Base-by-base conservation (phyloP, 2,797 vertebrate species). In the Gallirallus australis region DNA sequence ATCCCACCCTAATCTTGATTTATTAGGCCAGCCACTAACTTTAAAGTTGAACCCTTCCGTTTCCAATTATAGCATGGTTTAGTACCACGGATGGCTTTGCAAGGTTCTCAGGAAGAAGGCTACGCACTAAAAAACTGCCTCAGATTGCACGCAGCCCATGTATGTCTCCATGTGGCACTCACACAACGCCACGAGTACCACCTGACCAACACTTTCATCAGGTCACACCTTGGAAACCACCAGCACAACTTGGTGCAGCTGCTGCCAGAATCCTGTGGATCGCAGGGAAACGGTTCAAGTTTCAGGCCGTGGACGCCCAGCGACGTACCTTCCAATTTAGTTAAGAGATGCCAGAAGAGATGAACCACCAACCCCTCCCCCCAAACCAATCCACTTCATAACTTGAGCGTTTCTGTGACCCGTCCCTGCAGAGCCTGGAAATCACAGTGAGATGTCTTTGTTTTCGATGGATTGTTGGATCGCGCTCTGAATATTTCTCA, bases 381-480 rank as follows among this genome's bases (percentile, higher is more conserved):
- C 39, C 53, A 76, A 37, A 7, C 17, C 84, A 73, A 65, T 52
- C 52, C n/a, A 11, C 42, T 83, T 78, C 30, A 45, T 75, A 71
- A 75, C 65, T 76, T 63, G 42, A 82, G 35, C 24, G 64, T 94
- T 94, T 82, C 72, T 76, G 60, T 18, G 78, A 47, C 85, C 65
- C 90, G 82, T 89, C 91, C 86, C 79, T 42, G 79, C 40, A 48
- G 83, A 57, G 76, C 89, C 39, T 76, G 79, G 81, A 96, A 94
- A 86, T 86, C 85, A 73, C 89, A 86, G 73, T 69, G 21, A 88
- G 45, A 70, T 39, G 28, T 47, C 53, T 8, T 87, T 80, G 68
- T 76, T 96, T 93, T 64, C 82, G 82, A 15, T 66, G 75, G 76
- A 70, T 23, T 94, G 71, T 94, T 96, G 96, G 95, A 94, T 37